Evolutionary conservation across 2,797 vertebrate genomes (phyloP).

Genomic region (Rachycentron canadum): DNA sequence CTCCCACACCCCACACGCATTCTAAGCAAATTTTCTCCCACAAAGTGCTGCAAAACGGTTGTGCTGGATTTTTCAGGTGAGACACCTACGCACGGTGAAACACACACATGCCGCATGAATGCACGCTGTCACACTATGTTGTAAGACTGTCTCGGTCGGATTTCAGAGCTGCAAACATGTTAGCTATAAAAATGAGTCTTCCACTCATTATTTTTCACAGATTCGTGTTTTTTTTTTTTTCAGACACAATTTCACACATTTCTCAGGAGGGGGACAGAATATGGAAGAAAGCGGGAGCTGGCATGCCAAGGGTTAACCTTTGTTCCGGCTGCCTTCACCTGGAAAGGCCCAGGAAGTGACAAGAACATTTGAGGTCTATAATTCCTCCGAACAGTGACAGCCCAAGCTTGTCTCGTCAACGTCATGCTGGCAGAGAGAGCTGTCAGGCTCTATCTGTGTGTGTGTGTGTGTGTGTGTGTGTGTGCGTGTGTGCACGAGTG

Average conservation of each 20-base stretch:
- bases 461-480: slow-evolving; percentile 1
- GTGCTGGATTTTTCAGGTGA: slow-evolving; percentile 17
- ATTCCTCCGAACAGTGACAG: slow-evolving; percentile 61
- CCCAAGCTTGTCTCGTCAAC: slow-evolving; percentile 56
- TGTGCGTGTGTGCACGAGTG: not conserved
- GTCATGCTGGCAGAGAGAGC: slow-evolving; percentile 45
- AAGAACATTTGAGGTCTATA: slow-evolving; percentile 74
- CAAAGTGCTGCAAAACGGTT: slow-evolving; percentile 12
- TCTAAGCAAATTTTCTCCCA: not conserved
- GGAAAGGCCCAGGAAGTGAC: slow-evolving; percentile 56
- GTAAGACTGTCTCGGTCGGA: slow-evolving; percentile 10
- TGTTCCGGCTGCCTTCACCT: slow-evolving; percentile 46
- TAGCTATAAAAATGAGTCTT: not conserved
- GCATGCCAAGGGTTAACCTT: slow-evolving; percentile 19
- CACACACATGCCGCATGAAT: slow-evolving; percentile 8
- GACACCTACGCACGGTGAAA: not conserved
- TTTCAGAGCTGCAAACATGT: slow-evolving; percentile 2
- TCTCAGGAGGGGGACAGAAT: not conserved
- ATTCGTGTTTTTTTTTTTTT: not conserved
- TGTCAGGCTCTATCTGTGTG: slow-evolving; percentile 39
- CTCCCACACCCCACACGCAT: not conserved
- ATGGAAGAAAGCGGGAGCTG: not conserved
- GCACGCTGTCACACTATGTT: not conserved
- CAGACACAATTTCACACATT: not conserved
- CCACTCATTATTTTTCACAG: not conserved